Base-by-base conservation (phyloP, 2,113 vertebrate species). In the Tragelaphus strepsiceros region DNA sequence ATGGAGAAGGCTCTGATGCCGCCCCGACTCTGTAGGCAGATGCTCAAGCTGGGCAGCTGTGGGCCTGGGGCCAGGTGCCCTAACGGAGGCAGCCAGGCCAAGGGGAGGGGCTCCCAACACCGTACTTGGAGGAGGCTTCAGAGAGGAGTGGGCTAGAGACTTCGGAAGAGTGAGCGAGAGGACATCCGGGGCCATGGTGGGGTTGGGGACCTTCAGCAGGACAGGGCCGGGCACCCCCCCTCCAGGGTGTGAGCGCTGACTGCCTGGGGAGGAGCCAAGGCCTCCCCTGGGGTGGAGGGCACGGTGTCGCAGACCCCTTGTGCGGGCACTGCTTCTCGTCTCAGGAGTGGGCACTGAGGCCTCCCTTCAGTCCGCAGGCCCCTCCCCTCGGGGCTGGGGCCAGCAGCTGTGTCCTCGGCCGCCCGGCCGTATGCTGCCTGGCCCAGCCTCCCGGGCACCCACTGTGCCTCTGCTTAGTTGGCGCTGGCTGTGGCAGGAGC, bases 391-490 rank as follows among this genome's bases (percentile, higher is more conserved):
- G 71, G 94, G 54, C 84, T 0, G 28, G 80, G 17, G 89, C 86
- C 30, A 62, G 86, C 62, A 67, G 88, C 82, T 62, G 39, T 93
- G 77, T 43, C 78, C 95, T 51, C 2, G 1, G 88, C 32, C 71
- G 35, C 35, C 61, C 0, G 22, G 93, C 83, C 17, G 5, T 94
- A 67, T 92, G 96, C 92, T 39, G 71, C 77, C 78, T 77, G 90
- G 97, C 91, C 64, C 0, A 1, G 71, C 78, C 53, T 74, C 85
- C 88, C 14, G 10, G 13, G 89, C 22, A 0, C 96, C 97, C 21
- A 26, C 94, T 83, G 97, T 91, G 97, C 53, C 64, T 82, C 80
- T 94, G 94, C 96, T 97, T 96, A 95, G 86, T 59, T 96, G 95
- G 96, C 78, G 1, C 7, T 7, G 78, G 86, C 81, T 1, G 5